phyloP scores from a whole-genome alignment of 2,797 vertebrate genomes.

The Remorina albescens region DNA sequence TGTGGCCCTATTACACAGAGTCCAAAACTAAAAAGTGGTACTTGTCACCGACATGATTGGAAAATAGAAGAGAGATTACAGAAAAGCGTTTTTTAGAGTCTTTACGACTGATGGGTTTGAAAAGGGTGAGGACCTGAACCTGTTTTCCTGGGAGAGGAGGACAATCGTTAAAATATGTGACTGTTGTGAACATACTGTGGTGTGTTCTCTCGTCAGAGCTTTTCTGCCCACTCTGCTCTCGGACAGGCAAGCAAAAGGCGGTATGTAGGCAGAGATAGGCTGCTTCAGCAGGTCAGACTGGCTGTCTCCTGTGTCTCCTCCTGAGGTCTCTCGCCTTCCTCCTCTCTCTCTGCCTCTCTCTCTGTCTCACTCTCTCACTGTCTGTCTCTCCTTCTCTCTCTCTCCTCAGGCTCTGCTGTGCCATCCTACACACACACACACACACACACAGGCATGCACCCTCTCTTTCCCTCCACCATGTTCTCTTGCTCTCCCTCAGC shows the following conservation, averaged over 20 bases:
- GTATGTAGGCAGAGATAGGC: conserved; percentile 54
- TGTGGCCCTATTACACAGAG: conserved; percentile 69
- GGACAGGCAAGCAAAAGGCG: conserved; percentile 25
- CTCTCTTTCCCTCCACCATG: conserved; percentile 55
- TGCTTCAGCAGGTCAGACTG: conserved; percentile 72
- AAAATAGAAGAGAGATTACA: conserved; percentile 55
- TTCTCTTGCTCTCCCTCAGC: conserved; percentile 71
- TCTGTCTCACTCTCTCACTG: conserved; percentile 39
- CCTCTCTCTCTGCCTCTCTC: conserved; percentile 34
- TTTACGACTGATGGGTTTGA: conserved; percentile 4
- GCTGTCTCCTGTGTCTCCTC: conserved; percentile 67
- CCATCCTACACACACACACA: conserved; percentile 65
- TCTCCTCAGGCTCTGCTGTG: conserved; percentile 68
- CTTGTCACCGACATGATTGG: conserved; percentile 64
- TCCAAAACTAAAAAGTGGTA: conserved; percentile 72
- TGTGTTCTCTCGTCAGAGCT: conserved; percentile 33
- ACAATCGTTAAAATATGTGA: conserved; percentile 5
- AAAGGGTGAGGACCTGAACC: not conserved
- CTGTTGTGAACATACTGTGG: not conserved
- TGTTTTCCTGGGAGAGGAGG: not conserved
- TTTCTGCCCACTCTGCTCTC: conserved; percentile 12
- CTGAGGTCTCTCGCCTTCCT: conserved; percentile 61
- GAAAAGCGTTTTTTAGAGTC: conserved; percentile 16
- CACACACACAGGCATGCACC: conserved; percentile 32
- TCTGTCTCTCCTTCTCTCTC: conserved; percentile 36